Percentiles rank a stretch among this genome's conserved stretches.
phyloP scores from a whole-genome alignment of 2,113 vertebrate species.

The Gallinago media region DNA sequence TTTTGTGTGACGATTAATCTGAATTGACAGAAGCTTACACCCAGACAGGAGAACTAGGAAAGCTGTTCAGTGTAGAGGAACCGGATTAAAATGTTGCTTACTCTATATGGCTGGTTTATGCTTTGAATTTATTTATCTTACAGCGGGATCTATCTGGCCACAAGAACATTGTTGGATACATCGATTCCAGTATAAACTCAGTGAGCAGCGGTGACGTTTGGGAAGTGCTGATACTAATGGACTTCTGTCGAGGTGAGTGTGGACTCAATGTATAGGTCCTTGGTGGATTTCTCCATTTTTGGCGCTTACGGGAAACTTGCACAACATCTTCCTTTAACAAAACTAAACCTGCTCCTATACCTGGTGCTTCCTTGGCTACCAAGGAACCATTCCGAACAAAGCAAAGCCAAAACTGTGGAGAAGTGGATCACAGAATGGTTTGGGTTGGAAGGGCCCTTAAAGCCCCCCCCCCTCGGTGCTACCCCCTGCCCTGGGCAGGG shows the following conservation, averaged over 20 bases:
- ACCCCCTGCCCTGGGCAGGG: no score
- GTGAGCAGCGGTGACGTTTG: constrained; percentile 94
- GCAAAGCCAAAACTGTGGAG: not conserved
- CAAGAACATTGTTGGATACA: constrained; percentile 97
- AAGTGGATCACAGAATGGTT: no score
- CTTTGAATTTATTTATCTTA: not conserved
- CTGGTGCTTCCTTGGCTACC: not conserved
- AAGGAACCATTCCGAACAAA: not conserved
- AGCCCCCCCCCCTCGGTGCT: no score
- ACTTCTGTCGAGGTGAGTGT: constrained; percentile 93
- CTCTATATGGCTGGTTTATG: not conserved
- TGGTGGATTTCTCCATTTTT: not conserved
- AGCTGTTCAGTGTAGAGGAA: not conserved
- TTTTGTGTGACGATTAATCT: rapidly evolving
- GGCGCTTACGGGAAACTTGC: not conserved
- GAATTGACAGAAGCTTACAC: not conserved
- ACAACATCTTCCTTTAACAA: not conserved
- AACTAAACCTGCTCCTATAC: not conserved
- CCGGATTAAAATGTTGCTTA: rapidly evolving
- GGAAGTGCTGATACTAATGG: constrained; percentile 98
- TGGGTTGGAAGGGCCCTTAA: no score
- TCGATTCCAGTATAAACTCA: constrained; percentile 93
- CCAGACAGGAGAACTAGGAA: not conserved
- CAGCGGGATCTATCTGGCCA: constrained; percentile 94
- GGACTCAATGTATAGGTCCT: rapidly evolving